These are phyloP conservation scores for Gymnoscelis rufifasciata DNA, from an alignment of 2,888 invertebrate genomes.

Conservation along the genomic window DNA sequence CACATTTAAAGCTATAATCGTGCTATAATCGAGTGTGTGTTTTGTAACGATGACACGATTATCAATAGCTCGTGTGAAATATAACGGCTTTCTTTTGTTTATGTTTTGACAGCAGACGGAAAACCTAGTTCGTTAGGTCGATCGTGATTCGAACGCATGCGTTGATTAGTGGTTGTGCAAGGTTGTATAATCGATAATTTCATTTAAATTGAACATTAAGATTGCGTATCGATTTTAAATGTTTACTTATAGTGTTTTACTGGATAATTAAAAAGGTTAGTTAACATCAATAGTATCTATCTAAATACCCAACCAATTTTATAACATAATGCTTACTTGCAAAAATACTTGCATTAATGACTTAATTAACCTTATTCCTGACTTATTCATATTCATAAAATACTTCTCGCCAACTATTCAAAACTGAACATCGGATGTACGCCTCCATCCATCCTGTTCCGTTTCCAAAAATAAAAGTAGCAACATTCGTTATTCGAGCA, in stretches of 20 bases:
- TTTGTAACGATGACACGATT: constrained; percentile 43
- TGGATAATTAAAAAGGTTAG: neutral
- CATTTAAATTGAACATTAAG: neutral
- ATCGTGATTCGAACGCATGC: constrained; percentile 5
- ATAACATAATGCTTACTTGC: too few relatives aligned
- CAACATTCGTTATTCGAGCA: constrained; percentile 34
- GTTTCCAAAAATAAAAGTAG: constrained; percentile 26
- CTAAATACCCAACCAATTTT: too few relatives aligned
- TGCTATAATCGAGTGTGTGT: neutral
- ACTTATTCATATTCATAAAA: too few relatives aligned
- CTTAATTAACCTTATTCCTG: too few relatives aligned
- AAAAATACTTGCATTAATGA: too few relatives aligned
- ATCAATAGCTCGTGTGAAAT: constrained; percentile 46
- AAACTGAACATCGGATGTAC: neutral
- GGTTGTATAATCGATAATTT: constrained; percentile 8
- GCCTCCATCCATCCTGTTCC: constrained; percentile 3
- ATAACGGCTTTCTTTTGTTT: constrained; percentile 59
- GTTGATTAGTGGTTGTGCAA: constrained; percentile 22
- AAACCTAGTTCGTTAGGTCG: constrained; percentile 24
- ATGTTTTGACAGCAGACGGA: constrained; percentile 35
- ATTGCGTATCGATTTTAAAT: neutral
- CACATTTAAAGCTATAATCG: constrained; percentile 24
- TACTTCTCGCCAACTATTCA: too few relatives aligned
- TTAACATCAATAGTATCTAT: too few relatives aligned
- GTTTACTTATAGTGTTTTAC: neutral